phyloP scores from a whole-genome alignment of 2,797 vertebrate species.

The Eulemur rubriventer region DNA sequence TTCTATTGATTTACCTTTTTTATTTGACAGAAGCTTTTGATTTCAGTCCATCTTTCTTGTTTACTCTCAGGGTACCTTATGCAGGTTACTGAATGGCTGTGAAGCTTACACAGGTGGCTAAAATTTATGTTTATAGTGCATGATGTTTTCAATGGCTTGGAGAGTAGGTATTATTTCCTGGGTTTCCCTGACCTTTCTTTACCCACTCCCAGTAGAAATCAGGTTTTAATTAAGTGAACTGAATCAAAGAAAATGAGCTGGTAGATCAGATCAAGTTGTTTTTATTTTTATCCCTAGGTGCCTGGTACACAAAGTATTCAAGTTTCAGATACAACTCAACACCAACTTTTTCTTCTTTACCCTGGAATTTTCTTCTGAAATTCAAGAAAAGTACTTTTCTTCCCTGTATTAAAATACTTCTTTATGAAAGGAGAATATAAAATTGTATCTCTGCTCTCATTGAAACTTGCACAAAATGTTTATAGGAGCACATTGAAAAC shows the following conservation, averaged over 20 bases:
- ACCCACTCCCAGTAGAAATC: not conserved
- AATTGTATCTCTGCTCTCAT: not conserved
- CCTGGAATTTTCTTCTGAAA: constrained; percentile 22
- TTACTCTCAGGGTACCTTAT: not conserved
- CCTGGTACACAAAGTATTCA: not conserved
- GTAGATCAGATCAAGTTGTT: not conserved
- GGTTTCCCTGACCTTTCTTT: not conserved
- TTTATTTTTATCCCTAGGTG: not conserved
- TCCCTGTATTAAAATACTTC: not conserved
- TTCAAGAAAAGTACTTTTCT: not conserved
- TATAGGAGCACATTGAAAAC: not conserved
- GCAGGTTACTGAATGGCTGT: not conserved
- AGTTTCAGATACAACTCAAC: not conserved
- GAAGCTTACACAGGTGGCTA: not conserved
- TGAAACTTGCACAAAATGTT: not conserved
- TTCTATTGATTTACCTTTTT: not conserved
- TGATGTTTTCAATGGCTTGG: not conserved
- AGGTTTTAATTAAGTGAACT: not conserved
- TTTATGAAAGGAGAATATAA: not conserved
- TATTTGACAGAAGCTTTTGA: not conserved
- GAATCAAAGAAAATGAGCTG: not conserved
- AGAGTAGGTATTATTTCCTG: not conserved
- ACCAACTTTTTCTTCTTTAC: not conserved
- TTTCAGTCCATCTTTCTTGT: not conserved
- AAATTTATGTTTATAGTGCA: not conserved